phyloP scores from a whole-genome alignment of 2,113 vertebrate genomes.

The Ictalurus punctatus region DNA sequence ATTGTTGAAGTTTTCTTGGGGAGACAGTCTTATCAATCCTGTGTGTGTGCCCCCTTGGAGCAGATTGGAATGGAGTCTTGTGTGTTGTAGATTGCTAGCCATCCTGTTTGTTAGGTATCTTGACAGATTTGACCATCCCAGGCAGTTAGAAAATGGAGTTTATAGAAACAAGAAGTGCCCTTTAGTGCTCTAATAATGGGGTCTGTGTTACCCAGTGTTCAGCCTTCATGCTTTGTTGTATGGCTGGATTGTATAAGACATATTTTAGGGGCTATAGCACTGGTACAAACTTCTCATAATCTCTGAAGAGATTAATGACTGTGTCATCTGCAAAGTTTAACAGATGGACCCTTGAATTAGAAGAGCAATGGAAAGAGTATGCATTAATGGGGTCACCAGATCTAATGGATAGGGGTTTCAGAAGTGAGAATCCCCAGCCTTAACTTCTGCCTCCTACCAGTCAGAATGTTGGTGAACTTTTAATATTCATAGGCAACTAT shows the following conservation, averaged over 20 bases:
- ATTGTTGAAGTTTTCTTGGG: not conserved
- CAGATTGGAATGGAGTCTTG: not conserved
- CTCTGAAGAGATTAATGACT: not conserved
- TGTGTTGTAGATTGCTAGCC: not conserved
- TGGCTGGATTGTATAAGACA: not conserved
- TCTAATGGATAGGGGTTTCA: not conserved
- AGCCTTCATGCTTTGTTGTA: not conserved
- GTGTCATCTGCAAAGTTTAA: not conserved
- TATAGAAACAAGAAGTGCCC: not conserved
- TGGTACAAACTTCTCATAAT: not conserved
- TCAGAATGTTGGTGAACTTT: not conserved
- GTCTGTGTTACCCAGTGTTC: not conserved
- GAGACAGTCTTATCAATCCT: not conserved
- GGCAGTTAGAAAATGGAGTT: not conserved
- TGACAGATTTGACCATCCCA: not conserved
- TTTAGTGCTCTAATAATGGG: not conserved
- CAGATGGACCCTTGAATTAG: not conserved
- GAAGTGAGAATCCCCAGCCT: not conserved
- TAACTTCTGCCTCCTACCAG: not conserved
- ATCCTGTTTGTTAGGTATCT: not conserved
- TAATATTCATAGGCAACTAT: not conserved
- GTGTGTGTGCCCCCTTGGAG: not conserved
- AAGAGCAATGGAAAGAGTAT: not conserved
- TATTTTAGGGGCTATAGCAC: not conserved
- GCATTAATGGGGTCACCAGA: not conserved